Base-by-base conservation (phyloP, 2,113 vertebrate genomes). In the Ascaphus truei region DNA sequence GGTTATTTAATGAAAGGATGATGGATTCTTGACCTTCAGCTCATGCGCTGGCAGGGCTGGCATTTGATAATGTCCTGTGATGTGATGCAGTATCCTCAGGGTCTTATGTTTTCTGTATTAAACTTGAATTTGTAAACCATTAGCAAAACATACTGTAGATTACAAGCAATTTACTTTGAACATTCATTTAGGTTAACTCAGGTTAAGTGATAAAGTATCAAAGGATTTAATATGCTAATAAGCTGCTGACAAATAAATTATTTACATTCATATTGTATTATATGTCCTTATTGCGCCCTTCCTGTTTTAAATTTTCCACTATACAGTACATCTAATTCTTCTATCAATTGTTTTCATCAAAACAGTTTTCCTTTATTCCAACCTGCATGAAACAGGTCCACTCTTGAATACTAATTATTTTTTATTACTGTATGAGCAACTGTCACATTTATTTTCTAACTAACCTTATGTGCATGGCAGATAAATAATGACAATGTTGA, bases 1-100 rank as follows among this genome's bases (percentile, higher is more conserved):
- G 77, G 77, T 81, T 85, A 84, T 88, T 90, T 92, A 86, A 89
- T 74, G 79, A 87, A 86, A 80, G 72, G 71, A 84, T 87, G 77
- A 90, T 84, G 79, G 85, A 91, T 83, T 81, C 65, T 66, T 89
- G 79, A 89, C 84, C 83, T 90, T 90, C 81, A 82, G 77, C 66
- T 75, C 64, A 69, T 0, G 0, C 30, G 12, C 59, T 81, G 77
- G 71, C 72, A 77, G 51, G 43, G 31, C 74, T 83, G 76, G 68
- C 66, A 87, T 85, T 84, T 84, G 68, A 69, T 63, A 75, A 69
- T 53, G 41, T 51, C 57, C 72, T 58, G 22, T 60, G 67, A 72
- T 60, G 73, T 43, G 37, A 63, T 43, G 65, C 5, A 29, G n/a
- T 65, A 47, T 64, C 63, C 27, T 15, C 50, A 18, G 72, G 53